Evolutionary conservation across 2,888 invertebrate species (phyloP).

Genomic region (Luperina nickerlii): DNA sequence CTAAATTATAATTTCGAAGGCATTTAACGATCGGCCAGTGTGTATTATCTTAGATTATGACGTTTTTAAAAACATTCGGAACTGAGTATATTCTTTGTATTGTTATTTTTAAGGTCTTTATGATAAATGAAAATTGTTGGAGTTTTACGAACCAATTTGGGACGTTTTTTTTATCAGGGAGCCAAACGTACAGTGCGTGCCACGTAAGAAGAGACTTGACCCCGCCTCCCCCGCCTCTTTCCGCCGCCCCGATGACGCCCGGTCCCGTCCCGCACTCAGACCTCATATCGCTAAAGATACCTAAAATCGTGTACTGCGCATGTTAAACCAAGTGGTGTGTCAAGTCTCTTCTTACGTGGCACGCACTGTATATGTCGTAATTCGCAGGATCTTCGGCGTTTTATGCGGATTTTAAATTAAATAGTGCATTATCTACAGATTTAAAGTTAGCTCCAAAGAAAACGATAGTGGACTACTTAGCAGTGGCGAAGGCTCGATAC

Average conservation of each 20-base stretch:
- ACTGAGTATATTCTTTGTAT: constrained; percentile 21
- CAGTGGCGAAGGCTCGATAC: too few species aligned
- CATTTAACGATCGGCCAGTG: constrained; percentile 68
- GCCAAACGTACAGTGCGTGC: too few species aligned
- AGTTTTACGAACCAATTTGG: constrained; percentile 43
- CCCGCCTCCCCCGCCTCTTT: too few species aligned
- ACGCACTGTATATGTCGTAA: not conserved
- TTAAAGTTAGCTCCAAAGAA: not conserved
- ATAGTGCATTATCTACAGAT: not conserved
- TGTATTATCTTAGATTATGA: constrained; percentile 61
- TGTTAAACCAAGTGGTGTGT: too few species aligned
- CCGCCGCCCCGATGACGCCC: too few species aligned
- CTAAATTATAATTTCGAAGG: constrained; percentile 77
- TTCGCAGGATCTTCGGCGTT: not conserved
- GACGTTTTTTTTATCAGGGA: not conserved
- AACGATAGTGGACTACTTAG: not conserved
- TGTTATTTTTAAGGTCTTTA: constrained; percentile 27
- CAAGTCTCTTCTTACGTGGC: too few species aligned
- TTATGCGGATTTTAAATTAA: not conserved
- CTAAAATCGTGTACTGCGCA: too few species aligned
- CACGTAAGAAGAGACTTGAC: too few species aligned
- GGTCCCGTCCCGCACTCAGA: too few species aligned
- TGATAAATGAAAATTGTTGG: constrained; percentile 9
- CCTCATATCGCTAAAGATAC: too few species aligned
- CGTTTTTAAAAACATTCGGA: constrained; percentile 40